Percentiles rank a stretch among this genome's conserved stretches.
These are phyloP conservation scores for Platycheirus albimanus DNA, from an alignment of 2,888 invertebrate genomes.

Conservation along the genomic window DNA sequence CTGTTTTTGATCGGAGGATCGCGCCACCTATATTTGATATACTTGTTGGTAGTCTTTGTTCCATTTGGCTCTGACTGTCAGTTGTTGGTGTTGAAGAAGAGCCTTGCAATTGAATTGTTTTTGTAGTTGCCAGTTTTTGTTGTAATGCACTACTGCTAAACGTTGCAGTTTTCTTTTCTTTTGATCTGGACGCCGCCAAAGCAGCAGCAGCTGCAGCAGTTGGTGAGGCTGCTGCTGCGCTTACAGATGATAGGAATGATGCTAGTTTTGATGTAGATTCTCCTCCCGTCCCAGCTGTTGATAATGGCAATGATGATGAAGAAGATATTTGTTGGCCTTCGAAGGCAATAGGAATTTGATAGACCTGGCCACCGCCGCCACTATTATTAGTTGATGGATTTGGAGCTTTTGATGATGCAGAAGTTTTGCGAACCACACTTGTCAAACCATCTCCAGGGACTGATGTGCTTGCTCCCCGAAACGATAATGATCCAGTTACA, in stretches of 20 bases:
- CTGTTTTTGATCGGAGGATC: conserved; percentile 87
- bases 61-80: conserved; percentile 66
- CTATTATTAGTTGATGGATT: neutral
- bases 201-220: neutral
- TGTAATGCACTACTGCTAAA: conserved; percentile 63
- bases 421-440: conserved; percentile 18
- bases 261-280: conserved; percentile 48
- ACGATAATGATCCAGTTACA: conserved; percentile 75
- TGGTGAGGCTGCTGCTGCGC: conserved; percentile 19
- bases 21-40: conserved; percentile 87
- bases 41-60: conserved; percentile 84
- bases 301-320: conserved; percentile 10
- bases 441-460: conserved; percentile 10
- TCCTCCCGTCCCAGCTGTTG: conserved; percentile 4
- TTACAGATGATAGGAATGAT: conserved; percentile 60
- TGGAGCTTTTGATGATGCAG: conserved; percentile 3
- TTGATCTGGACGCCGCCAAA: conserved; percentile 15
- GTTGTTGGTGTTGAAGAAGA: neutral
- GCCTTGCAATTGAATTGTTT: conserved; percentile 10
- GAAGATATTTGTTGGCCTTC: conserved; percentile 65
- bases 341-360: conserved; percentile 75
- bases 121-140: conserved; percentile 38
- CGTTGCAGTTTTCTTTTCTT: conserved; percentile 40
- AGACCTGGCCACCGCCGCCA: conserved; percentile 33
- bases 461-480: conserved; percentile 45